Percentiles rank a stretch among this genome's conserved stretches.
These are phyloP conservation scores for Drosophila lacteicornis DNA, from an alignment of 1,140 invertebrate species.

Conservation along the genomic window DNA sequence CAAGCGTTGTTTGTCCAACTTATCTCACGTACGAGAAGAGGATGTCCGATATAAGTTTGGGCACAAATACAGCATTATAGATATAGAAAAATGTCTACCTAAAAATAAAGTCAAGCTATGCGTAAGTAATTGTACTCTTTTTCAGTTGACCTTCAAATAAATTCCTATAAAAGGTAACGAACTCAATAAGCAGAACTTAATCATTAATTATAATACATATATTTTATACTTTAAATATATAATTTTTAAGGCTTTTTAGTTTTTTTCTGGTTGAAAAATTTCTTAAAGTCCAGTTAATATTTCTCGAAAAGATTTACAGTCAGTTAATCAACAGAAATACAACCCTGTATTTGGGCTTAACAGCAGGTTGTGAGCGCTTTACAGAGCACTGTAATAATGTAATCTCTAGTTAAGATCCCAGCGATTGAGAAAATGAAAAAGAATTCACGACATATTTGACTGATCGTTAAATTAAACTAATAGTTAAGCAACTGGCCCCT, in stretches of 20 bases:
- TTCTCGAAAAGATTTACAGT: neutral
- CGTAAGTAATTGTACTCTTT: neutral
- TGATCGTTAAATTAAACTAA: neutral
- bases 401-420: too few relatives aligned
- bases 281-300: neutral
- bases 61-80: neutral
- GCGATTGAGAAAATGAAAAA: neutral
- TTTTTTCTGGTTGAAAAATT: neutral
- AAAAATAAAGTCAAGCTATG: neutral
- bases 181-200: neutral
- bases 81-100: neutral
- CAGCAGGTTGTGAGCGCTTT: neutral
- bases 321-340: neutral
- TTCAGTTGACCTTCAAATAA: neutral
- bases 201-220: too few relatives aligned
- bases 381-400: too few relatives aligned
- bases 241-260: too few relatives aligned
- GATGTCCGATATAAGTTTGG: slow-evolving; percentile 32
- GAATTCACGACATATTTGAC: neutral
- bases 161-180: too few relatives aligned
- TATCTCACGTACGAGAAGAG: slow-evolving; percentile 38
- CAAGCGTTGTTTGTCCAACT: slow-evolving; percentile 9
- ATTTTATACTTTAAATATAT: too few relatives aligned
- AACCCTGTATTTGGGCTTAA: neutral
- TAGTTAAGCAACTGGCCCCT: neutral